Percentiles rank a stretch among this genome's conserved stretches.
These are phyloP conservation scores for Dromiciops gliroides DNA, from an alignment of 2,113 vertebrate genomes.

Conservation along the genomic window DNA sequence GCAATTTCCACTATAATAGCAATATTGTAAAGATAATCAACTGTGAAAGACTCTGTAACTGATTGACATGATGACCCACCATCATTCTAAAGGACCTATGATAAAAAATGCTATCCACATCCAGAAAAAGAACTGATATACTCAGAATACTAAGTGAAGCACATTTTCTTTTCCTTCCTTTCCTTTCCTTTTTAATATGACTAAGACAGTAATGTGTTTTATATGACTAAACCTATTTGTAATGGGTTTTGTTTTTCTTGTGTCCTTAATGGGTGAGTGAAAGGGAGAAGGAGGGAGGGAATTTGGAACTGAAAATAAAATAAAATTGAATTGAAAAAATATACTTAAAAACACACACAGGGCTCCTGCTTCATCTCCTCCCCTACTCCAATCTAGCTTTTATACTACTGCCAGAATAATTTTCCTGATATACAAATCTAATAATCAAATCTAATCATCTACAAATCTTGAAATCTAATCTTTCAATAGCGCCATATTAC, in stretches of 20 bases:
- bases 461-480: neutral
- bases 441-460: neutral
- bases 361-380: neutral
- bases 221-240: neutral
- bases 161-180: neutral
- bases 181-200: neutral
- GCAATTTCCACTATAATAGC: neutral
- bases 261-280: neutral
- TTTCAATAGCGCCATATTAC: neutral
- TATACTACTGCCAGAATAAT: neutral
- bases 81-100: neutral
- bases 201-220: neutral
- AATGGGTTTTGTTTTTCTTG: neutral
- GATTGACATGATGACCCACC: neutral
- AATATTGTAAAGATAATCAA: neutral
- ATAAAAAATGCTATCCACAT: neutral
- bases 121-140: neutral
- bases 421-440: neutral
- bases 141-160: neutral
- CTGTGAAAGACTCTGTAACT: neutral
- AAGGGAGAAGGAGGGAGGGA: neutral
- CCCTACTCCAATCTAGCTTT: neutral
- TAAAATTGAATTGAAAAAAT: neutral
- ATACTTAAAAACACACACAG: neutral
- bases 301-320: neutral